phyloP scores from a whole-genome alignment of 2,113 vertebrate species.

The Petrocephalus zakoni region DNA sequence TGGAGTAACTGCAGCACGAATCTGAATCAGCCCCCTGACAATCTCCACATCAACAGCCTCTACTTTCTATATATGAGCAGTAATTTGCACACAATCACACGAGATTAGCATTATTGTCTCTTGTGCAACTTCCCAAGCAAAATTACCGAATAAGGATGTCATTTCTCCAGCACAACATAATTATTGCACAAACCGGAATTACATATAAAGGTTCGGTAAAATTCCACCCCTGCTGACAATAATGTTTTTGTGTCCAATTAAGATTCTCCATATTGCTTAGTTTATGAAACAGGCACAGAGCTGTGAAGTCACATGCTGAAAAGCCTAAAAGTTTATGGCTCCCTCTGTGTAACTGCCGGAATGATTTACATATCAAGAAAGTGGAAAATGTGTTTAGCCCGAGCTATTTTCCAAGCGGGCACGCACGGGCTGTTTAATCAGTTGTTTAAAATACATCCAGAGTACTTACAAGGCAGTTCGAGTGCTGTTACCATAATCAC shows the following conservation, averaged over 20 bases:
- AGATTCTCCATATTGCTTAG: not conserved
- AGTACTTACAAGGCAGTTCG: constrained; percentile 23
- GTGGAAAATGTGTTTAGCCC: constrained; percentile 20
- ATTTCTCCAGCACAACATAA: not conserved
- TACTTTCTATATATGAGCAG: not conserved
- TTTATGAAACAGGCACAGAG: not conserved
- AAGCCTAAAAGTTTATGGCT: not conserved
- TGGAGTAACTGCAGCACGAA: not conserved
- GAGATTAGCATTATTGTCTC: constrained; percentile 1
- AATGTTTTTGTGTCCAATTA: not conserved
- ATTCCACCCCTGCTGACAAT: not conserved
- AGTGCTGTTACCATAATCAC: constrained; percentile 39
- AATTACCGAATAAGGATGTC: constrained; percentile 1
- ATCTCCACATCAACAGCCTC: not conserved
- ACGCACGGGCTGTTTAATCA: constrained; percentile 30
- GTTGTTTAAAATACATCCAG: constrained; percentile 33
- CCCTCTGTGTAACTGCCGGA: not conserved
- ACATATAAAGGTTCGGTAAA: not conserved
- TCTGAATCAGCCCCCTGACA: not conserved
- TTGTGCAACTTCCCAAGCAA: constrained; percentile 12
- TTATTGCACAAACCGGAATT: not conserved
- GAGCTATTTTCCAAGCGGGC: constrained; percentile 19
- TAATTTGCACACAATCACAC: not conserved
- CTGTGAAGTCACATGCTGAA: not conserved
- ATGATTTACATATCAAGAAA: constrained; percentile 10